Evolutionary conservation across 1,140 invertebrate species (phyloP), one percentile per base, ranked within the genome.

Genomic region (Atopsyche davidsoni): DNA sequence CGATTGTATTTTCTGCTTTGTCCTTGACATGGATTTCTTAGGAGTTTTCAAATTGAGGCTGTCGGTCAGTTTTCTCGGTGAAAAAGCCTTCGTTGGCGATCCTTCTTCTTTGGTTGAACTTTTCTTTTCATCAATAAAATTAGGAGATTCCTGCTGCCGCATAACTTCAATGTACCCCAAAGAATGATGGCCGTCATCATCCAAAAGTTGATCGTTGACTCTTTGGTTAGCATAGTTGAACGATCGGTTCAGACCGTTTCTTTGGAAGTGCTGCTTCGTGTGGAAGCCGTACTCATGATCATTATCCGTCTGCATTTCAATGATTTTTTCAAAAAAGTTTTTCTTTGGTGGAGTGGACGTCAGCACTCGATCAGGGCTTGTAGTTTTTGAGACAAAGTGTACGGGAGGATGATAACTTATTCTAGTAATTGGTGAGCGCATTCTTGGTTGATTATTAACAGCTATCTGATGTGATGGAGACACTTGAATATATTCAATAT

Each of bases 391-490:
- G 1, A 43, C 36, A 45, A 52, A 56, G 36, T 53, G 46, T 24
- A 46, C 46, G 11, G 56, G 44, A 47, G 48, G 34, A 23, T 53
- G 42, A 47, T 46, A 58, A 28, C 34, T 53, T 4, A 58, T 48
- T 16, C 72, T 70, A 6, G 72, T 69, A 41, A 75, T 70, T 2
- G 72, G 70, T 36, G 70, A 72, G 17, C 72, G 64, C 28, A 68
- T 62, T 60, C 72, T 66, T 0, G 72, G 72, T 51, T 73, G 70
- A 48, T 75, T 75, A 38, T 70, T 69, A 0, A 75, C 69, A 21
- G 63, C 67, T 18, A 75, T 72, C 60, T 73, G 69, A 61, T 71
- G 70, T 31, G 70, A 62, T 43, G 73, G 62, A 14, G 66, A 65
- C 56, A 73, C 51, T 60, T 70, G 70, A 13, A 75, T 69, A 44